Conservation (phyloP, 2,888 invertebrate species). For the Noctua fimbriata region DNA sequence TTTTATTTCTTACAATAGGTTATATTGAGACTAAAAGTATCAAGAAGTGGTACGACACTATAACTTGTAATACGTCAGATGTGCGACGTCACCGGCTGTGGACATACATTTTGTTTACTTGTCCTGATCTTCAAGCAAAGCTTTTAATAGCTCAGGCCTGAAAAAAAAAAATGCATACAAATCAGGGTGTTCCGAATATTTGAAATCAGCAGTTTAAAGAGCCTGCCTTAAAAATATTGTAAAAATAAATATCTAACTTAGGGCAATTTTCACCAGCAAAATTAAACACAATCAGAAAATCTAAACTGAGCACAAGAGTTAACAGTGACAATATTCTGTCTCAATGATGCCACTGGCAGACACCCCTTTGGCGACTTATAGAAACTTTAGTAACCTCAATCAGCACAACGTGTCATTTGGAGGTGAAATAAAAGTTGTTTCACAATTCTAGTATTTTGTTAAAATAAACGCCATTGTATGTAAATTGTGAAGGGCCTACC, state of each 20-base stretch:
- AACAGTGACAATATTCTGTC: too few relatives aligned
- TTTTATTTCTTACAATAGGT: background rate
- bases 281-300: too few relatives aligned
- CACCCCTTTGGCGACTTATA: too few relatives aligned
- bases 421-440: too few relatives aligned
- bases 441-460: too few relatives aligned
- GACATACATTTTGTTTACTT: background rate
- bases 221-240: background rate
- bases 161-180: background rate
- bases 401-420: too few relatives aligned
- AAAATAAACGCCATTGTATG: too few relatives aligned
- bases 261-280: too few relatives aligned
- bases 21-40: background rate
- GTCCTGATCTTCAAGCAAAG: background rate
- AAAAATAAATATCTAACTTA: background rate
- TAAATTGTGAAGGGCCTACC: too few relatives aligned
- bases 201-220: background rate
- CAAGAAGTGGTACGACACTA: background rate
- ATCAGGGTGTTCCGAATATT: background rate
- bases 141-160: background rate
- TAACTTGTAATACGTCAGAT: background rate
- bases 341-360: too few relatives aligned
- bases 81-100: background rate
- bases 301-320: too few relatives aligned
- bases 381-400: too few relatives aligned